Conservation (phyloP, 2,113 vertebrate species). For the Lepus americanus region DNA sequence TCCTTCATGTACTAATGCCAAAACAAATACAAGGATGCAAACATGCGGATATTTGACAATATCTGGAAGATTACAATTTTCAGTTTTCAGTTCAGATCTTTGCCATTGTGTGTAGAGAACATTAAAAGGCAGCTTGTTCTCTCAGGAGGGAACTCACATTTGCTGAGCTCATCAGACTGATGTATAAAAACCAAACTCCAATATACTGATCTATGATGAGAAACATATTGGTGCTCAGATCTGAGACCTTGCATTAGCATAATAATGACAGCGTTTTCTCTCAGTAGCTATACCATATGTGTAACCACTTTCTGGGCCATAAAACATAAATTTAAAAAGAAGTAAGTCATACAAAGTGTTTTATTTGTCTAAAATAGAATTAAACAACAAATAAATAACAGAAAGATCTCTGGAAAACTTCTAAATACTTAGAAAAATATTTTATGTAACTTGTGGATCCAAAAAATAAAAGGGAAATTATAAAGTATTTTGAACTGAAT, state of each 20-base stretch:
- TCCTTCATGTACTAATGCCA: conserved; percentile 51
- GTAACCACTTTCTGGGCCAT: not conserved
- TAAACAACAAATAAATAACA: conserved; percentile 35
- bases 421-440: conserved; percentile 15
- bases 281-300: conserved; percentile 12
- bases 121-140: conserved; percentile 36
- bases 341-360: conserved; percentile 33
- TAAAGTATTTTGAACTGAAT: conserved; percentile 32
- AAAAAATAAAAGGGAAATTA: conserved; percentile 1
- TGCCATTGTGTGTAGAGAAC: conserved; percentile 1
- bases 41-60: conserved; percentile 54
- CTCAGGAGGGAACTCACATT: conserved; percentile 53
- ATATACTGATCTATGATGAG: not conserved
- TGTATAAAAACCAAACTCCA: conserved; percentile 49
- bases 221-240: not conserved
- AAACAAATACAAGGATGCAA: conserved; percentile 48
- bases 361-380: conserved; percentile 39
- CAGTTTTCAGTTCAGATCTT: conserved; percentile 65
- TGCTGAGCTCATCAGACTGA: conserved; percentile 11
- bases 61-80: conserved; percentile 54
- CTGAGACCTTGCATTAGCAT: conserved; percentile 37
- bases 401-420: conserved; percentile 2
- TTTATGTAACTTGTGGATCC: not conserved
- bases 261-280: conserved; percentile 50
- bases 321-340: conserved; percentile 47